Conservation (phyloP, 2,888 invertebrate genomes). For the Synergus japonicus region DNA sequence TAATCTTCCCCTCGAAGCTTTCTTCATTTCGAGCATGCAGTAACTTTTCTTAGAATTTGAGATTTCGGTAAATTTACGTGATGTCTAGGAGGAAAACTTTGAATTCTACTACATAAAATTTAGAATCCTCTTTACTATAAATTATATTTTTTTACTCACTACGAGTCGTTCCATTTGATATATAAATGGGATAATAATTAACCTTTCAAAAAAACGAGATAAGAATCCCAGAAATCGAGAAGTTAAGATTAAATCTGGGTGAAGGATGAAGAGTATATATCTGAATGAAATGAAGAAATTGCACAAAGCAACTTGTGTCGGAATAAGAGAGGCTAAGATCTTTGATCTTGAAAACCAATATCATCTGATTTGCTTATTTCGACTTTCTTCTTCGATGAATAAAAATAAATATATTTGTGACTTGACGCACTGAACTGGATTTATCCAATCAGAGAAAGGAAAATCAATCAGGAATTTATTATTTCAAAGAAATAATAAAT, state of each 20-base stretch:
- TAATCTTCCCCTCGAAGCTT: neutral
- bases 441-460: neutral
- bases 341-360: neutral
- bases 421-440: neutral
- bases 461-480: constrained; percentile 14
- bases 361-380: constrained; percentile 17
- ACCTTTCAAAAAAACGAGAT: neutral
- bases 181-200: neutral
- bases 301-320: neutral
- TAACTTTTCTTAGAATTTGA: neutral
- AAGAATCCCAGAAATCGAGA: neutral
- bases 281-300: neutral
- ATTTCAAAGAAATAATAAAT: neutral
- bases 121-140: neutral
- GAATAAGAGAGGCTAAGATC: neutral
- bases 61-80: too few relatives aligned
- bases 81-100: neutral
- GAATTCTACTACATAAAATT: neutral
- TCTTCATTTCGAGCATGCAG: neutral
- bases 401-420: neutral
- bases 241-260: neutral
- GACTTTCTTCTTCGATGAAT: constrained; percentile 16
- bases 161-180: too few relatives aligned
- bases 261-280: neutral
- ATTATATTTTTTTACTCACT: too few relatives aligned